Conservation (phyloP, 2,113 vertebrate genomes). For the Motacilla alba region DNA sequence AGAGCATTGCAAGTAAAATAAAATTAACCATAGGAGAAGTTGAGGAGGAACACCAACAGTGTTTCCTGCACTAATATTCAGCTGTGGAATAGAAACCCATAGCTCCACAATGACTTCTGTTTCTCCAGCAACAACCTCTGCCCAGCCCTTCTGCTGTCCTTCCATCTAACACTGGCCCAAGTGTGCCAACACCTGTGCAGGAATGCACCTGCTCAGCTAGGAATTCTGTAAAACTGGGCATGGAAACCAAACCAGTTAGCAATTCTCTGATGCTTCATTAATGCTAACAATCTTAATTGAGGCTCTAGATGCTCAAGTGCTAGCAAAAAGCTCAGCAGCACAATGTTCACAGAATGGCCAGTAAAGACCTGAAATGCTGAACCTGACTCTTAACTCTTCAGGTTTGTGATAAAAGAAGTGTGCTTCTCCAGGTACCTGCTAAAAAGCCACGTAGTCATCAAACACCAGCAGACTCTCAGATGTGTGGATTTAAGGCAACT, state of each 20-base stretch:
- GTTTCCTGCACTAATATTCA: not conserved
- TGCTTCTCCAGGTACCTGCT: not conserved
- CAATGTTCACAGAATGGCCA: not conserved
- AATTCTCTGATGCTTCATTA: not conserved
- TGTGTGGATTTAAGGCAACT: not conserved
- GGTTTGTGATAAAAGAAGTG: not conserved
- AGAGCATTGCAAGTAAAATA: not conserved
- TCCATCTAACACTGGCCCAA: not conserved
- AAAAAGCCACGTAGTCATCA: not conserved
- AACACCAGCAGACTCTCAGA: not conserved
- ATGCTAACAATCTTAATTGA: not conserved
- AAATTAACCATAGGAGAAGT: not conserved
- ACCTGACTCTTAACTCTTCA: not conserved
- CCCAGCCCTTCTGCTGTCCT: not conserved
- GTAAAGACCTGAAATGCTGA: not conserved
- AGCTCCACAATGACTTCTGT: not conserved
- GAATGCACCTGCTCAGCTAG: not conserved
- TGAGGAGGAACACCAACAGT: not conserved
- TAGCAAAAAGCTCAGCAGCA: not conserved
- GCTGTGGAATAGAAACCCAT: not conserved
- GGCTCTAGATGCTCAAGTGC: not conserved
- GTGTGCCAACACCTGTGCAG: not conserved
- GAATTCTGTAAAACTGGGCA: not conserved
- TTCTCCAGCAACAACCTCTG: not conserved
- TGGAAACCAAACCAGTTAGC: not conserved